Evolutionary conservation across 2,797 vertebrate species (phyloP).

Genomic region (Leontocebus nigricollis): DNA sequence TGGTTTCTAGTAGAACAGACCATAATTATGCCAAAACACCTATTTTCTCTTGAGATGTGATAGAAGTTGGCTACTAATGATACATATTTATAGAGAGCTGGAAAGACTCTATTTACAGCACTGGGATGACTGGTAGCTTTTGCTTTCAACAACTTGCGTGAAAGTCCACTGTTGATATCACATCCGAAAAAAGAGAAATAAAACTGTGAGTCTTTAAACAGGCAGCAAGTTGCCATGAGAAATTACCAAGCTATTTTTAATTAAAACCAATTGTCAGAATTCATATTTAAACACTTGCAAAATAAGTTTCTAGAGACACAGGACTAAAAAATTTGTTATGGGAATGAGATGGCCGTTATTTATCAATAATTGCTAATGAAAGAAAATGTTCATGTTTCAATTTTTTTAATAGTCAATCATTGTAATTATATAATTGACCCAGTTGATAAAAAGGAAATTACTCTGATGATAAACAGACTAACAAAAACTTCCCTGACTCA

Average conservation of each 20-base stretch:
- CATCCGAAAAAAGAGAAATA: not conserved
- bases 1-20: not conserved
- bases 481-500: not conserved
- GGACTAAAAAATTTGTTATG: constrained; percentile 16
- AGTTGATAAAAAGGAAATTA: not conserved
- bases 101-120: not conserved
- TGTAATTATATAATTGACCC: constrained; percentile 7
- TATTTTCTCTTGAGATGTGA: not conserved
- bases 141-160: not conserved
- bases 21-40: not conserved
- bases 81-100: not conserved
- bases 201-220: not conserved
- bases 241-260: constrained; percentile 12
- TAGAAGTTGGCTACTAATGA: not conserved
- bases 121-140: not conserved
- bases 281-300: constrained; percentile 33
- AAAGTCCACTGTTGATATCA: not conserved
- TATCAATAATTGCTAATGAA: constrained; percentile 46
- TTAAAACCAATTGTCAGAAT: constrained; percentile 52
- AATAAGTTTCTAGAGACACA: not conserved
- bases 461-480: not conserved
- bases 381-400: constrained; percentile 39
- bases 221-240: not conserved
- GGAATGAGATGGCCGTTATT: constrained; percentile 39
- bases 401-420: constrained; percentile 43